Percentiles rank a stretch among this genome's conserved stretches.
Conservation (phyloP, 2,797 vertebrate species). For the Falco berigora region DNA sequence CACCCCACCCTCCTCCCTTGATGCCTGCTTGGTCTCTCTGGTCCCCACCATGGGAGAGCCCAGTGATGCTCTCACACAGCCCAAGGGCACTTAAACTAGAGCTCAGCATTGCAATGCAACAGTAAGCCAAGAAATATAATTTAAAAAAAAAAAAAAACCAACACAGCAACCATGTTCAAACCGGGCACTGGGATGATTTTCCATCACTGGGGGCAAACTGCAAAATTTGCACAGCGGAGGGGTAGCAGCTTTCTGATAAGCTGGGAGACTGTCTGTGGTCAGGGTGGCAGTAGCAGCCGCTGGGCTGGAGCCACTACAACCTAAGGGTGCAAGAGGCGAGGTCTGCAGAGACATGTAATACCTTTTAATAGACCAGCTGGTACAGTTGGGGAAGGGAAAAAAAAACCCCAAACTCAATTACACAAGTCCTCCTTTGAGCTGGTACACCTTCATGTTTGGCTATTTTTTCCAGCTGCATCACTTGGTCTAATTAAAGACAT, state of each 20-base stretch:
- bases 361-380: slow-evolving; percentile 14
- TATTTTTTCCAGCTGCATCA: slow-evolving; percentile 45
- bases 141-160: background rate
- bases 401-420: background rate
- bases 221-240: background rate
- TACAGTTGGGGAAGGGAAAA: background rate
- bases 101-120: background rate
- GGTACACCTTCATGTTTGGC: background rate
- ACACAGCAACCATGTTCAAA: background rate
- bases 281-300: rapidly evolving
- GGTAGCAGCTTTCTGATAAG: background rate
- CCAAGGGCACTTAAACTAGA: background rate
- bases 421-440: slow-evolving; percentile 27
- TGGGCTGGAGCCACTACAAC: background rate
- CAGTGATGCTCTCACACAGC: rapidly evolving
- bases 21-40: background rate
- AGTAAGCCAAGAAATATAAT: background rate
- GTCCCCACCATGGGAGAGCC: rapidly evolving
- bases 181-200: background rate
- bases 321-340: background rate
- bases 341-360: background rate
- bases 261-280: background rate
- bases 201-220: background rate
- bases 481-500: slow-evolving; percentile 31
- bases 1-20: background rate